Base-by-base conservation (phyloP, 2,888 invertebrate genomes). In the Eustalomyia histrio region DNA sequence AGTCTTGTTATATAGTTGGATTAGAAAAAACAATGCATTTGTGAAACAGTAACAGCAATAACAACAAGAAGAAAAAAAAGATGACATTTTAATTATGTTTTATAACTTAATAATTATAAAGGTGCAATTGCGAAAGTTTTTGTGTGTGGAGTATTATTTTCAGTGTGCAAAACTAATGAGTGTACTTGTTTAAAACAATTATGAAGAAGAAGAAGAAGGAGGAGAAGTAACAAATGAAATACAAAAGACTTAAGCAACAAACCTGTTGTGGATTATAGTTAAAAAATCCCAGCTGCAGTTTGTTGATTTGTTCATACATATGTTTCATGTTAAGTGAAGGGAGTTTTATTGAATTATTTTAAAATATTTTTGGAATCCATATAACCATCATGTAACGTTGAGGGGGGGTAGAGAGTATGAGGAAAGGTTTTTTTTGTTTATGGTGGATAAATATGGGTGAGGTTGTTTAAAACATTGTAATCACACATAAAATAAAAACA, bases 171-270 rank as follows among this genome's bases (percentile, higher is more conserved):
- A 79, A 73, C 61, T 72, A 78, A 68, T 61, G 58, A 55, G 68
- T 33, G 33, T n/a, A 12, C 14, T n/a, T 47, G 43, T 47, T n/a
- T 29, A 29, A 64, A 39, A 53, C 72, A n/a, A n/a, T n/a, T n/a
- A n/a, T n/a, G n/a, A n/a, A n/a, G n/a, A n/a, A n/a, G n/a, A n/a
- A n/a, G n/a, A n/a, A n/a, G n/a, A n/a, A n/a, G n/a, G n/a, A 47
- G 43, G 7, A 76, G 55, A 72, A 29, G 47, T 43, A 55, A 61
- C 63, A 74, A 58, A 74, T 47, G 47, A 18, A 63, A 68, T 85
- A 88, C 88, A 87, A 89, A 89, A 90, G 89, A 90, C 86, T 89
- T 88, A 86, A 89, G 84, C 86, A 87, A 89, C 89, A 89, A 89
- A 89, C 89, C 89, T 89, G 89, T 86, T 88, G 89, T 86, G 88